A percentile compares a stretch with the other conserved stretches of the same genome.
phyloP scores from a whole-genome alignment of 2,113 vertebrate genomes.

The Lichenostomus cassidix region DNA sequence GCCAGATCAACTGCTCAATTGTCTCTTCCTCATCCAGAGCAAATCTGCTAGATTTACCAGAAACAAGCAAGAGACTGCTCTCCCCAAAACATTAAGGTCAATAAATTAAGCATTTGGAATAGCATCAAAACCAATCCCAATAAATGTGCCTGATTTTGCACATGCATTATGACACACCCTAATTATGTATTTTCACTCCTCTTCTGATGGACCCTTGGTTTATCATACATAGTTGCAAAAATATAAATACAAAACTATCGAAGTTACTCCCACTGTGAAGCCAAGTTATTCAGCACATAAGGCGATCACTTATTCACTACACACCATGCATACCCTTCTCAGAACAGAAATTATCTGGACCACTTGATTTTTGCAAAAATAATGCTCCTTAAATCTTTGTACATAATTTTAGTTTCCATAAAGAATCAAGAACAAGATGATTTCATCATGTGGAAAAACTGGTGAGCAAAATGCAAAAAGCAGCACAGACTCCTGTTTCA shows the following conservation, averaged over 20 bases:
- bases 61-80: neutral
- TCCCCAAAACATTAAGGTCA: neutral
- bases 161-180: neutral
- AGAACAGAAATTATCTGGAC: neutral
- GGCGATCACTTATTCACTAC: neutral
- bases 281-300: neutral
- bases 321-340: neutral
- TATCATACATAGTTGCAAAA: neutral
- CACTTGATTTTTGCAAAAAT: neutral
- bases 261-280: neutral
- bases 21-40: neutral
- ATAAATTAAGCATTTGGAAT: neutral
- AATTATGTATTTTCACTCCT: neutral
- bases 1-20: neutral
- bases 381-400: neutral
- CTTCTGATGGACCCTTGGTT: neutral
- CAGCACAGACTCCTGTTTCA: neutral
- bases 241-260: neutral
- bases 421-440: neutral
- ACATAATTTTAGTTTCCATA: neutral
- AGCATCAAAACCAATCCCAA: neutral
- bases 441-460: neutral
- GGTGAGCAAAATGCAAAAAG: neutral
- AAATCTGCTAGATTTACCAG: neutral
- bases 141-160: neutral